Evolutionary conservation across 1,140 invertebrate genomes (phyloP), one percentile per base, ranked within the genome.

Genomic region (Holcopasites calliopsidis): DNA sequence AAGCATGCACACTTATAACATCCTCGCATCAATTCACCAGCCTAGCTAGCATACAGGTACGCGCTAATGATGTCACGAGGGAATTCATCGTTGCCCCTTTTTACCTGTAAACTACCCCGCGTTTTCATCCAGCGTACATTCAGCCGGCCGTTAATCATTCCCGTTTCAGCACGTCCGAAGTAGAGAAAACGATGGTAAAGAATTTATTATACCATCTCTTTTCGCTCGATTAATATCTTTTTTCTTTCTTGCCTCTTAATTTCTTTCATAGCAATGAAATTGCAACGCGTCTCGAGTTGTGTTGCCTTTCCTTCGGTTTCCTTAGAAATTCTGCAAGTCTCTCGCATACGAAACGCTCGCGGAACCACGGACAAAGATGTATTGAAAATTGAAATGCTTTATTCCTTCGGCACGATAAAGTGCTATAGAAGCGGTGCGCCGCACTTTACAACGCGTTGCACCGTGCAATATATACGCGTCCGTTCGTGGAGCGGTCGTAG

Each of bases 1-100:
- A 96, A 90, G 95, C 95, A 28, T 96, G 96, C 88, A 96, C 94
- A 71, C 88, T 96, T 68, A 93, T 96, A 64, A 94, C 95, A 26
- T 94, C 94, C 64, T 95, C 95, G 4, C 96, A 96, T 91, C 93
- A 94, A 77, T 94, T 93, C 79, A 94, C 94, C 16, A 95, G 94
- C 65, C 89, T 94, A 52, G 93, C 93, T 23, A 94, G 94, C 80
- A 93, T 94, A 79, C 94, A 94, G 92, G 93, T 94, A 90, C 44
- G 5, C 49, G 31, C 16, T 62, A 50, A 50, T 54, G 13, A 76
- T 21, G 35, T 35, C 52, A 49, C 28, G 21, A 31, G 18, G 23
- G 10, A 65, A 18, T 44, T 61, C n/a, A 21, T 18, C 38, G n/a
- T 44, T 57, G n/a, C 40, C n/a, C n/a, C n/a, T n/a, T n/a, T n/a